These are phyloP conservation scores for Drosophila gunungcola DNA, from an alignment of 1,140 invertebrate genomes.

Conservation along the genomic window DNA sequence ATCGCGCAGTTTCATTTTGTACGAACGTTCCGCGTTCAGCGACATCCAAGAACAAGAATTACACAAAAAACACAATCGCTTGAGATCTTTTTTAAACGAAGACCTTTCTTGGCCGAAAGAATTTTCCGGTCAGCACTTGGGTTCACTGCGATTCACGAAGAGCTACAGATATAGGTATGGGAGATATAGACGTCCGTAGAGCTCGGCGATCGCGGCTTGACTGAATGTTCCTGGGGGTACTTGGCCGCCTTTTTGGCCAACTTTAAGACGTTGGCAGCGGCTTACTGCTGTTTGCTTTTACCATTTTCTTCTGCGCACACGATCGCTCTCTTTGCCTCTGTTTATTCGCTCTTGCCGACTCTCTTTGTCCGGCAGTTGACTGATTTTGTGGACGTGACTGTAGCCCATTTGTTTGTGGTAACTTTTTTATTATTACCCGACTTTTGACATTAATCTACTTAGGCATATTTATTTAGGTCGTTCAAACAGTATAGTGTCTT, in stretches of 20 bases:
- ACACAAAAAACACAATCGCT: constrained; percentile 38
- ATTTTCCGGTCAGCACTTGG: constrained; percentile 33
- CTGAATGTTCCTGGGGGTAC: constrained; percentile 75
- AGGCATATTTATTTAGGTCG: constrained; percentile 67
- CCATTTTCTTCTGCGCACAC: constrained; percentile 70
- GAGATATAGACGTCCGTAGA: constrained; percentile 65
- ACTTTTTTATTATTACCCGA: constrained; percentile 53
- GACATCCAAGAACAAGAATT: constrained; percentile 41
- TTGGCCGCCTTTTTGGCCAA: constrained; percentile 81
- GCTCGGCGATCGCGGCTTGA: constrained; percentile 75
- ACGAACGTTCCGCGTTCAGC: constrained; percentile 65
- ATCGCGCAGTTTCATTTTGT: constrained; percentile 83
- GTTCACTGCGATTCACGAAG: constrained; percentile 16
- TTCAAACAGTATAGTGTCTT: constrained; percentile 46
- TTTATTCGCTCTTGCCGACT: constrained; percentile 20
- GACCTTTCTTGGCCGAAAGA: constrained; percentile 31
- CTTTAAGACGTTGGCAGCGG: constrained; percentile 54
- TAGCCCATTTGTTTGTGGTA: constrained; percentile 64
- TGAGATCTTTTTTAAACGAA: constrained; percentile 20
- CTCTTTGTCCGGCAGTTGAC: constrained; percentile 15
- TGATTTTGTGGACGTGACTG: constrained; percentile 52
- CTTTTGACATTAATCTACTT: constrained; percentile 70
- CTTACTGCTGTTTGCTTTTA: constrained; percentile 72
- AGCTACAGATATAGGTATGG: constrained; percentile 1
- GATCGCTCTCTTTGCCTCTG: constrained; percentile 51